These are phyloP conservation scores for Cherax destructor DNA, from an alignment of 1,140 invertebrate species.

Conservation along the genomic window DNA sequence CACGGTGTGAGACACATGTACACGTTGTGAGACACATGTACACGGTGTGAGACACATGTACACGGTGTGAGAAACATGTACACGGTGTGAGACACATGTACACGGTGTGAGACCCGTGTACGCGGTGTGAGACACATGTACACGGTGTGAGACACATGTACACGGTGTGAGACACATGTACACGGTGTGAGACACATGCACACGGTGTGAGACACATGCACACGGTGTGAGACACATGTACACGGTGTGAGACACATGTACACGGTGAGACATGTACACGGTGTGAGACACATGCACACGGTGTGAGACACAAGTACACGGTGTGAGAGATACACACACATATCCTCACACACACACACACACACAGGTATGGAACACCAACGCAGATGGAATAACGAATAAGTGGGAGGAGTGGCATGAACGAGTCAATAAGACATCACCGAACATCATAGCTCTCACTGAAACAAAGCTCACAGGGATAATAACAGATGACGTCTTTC, in stretches of 20 bases:
- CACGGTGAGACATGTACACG: too few species aligned
- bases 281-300: neutral
- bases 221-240: neutral
- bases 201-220: too few species aligned
- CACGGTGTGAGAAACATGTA: neutral
- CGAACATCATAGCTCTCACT: too few species aligned
- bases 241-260: neutral
- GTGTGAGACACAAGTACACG: neutral
- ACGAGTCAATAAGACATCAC: too few species aligned
- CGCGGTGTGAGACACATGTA: neutral
- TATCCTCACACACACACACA: slow-evolving; percentile 4
- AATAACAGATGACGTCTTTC: too few species aligned
- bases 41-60: neutral
- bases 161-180: slow-evolving; percentile 76
- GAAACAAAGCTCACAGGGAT: too few species aligned
- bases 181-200: neutral
- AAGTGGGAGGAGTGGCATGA: too few species aligned
- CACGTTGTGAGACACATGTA: neutral
- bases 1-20: neutral
- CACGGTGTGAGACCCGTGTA: neutral
- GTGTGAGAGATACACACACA: neutral
- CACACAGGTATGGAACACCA: too few species aligned
- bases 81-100: neutral
- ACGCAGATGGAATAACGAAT: too few species aligned
- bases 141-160: slow-evolving; percentile 74